A percentile compares a stretch with the other conserved stretches of the same genome.
These are phyloP conservation scores for Squalus acanthias DNA, from an alignment of 2,797 vertebrate species.

Conservation along the genomic window DNA sequence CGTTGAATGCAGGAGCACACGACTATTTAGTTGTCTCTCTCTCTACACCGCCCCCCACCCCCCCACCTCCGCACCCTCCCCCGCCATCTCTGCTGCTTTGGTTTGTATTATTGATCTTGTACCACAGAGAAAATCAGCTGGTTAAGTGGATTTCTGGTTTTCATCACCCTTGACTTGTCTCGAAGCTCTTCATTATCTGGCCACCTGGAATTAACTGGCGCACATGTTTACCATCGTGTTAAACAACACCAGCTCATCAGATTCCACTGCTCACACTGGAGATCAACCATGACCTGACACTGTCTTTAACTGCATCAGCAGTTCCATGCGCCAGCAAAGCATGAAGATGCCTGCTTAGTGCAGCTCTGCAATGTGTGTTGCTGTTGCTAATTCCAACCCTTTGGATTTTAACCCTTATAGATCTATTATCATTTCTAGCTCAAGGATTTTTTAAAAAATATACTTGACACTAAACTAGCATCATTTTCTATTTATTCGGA, in stretches of 20 bases:
- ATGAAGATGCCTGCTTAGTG: neutral
- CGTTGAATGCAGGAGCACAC: neutral
- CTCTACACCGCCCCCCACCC: neutral
- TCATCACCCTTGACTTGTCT: slow-evolving; percentile 25
- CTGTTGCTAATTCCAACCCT: neutral
- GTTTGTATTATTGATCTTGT: neutral
- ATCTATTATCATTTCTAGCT: neutral
- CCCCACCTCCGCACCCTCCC: neutral
- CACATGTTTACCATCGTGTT: neutral
- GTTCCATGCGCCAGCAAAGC: neutral
- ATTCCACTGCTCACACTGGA: slow-evolving; percentile 15
- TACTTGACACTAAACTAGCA: neutral
- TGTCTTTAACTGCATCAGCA: neutral
- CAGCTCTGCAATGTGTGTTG: neutral
- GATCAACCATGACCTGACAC: slow-evolving; percentile 8
- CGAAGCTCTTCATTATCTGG: slow-evolving; percentile 17
- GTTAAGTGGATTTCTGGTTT: neutral
- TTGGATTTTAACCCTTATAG: neutral
- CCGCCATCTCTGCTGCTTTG: neutral
- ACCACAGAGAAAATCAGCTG: neutral
- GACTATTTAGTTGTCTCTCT: neutral
- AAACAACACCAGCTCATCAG: slow-evolving; percentile 7
- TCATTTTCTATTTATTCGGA: neutral
- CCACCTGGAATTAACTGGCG: neutral
- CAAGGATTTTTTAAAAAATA: neutral